phyloP scores from a whole-genome alignment of 2,113 vertebrate genomes.

The Butorides virescens region DNA sequence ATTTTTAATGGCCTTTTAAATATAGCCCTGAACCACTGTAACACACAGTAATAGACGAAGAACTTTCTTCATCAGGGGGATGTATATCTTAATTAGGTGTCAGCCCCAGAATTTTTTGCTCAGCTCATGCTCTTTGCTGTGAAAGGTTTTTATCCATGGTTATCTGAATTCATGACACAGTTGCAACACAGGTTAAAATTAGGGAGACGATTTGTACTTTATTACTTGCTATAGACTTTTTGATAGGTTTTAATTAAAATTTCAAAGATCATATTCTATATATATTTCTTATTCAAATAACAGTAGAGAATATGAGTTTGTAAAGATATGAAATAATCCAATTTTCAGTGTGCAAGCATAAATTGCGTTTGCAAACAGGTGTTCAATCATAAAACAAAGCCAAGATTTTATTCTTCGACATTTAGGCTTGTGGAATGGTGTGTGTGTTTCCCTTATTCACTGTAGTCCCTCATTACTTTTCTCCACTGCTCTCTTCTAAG shows the following conservation, averaged over 20 bases:
- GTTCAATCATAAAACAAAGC: not conserved
- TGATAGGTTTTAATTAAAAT: conserved; percentile 39
- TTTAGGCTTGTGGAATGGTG: not conserved
- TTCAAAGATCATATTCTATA: not conserved
- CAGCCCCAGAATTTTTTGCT: not conserved
- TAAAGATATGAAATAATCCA: not conserved
- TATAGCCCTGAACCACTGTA: not conserved
- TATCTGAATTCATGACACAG: not conserved
- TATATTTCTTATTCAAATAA: not conserved
- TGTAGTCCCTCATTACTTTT: not conserved
- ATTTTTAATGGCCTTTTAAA: conserved; percentile 63
- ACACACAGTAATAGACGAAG: not conserved
- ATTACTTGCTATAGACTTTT: not conserved
- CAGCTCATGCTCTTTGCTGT: not conserved
- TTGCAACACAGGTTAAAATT: not conserved
- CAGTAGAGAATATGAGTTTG: not conserved
- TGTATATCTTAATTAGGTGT: conserved; percentile 40
- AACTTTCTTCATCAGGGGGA: conserved; percentile 3
- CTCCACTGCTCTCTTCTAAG: not conserved
- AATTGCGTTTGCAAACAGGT: not conserved
- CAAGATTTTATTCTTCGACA: not conserved
- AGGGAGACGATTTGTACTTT: not conserved
- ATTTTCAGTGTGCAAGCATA: not conserved
- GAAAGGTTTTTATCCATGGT: not conserved
- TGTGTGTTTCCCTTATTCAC: not conserved